Base-by-base conservation (phyloP, 2,888 invertebrate genomes). In the Polydrusus cervinus region DNA sequence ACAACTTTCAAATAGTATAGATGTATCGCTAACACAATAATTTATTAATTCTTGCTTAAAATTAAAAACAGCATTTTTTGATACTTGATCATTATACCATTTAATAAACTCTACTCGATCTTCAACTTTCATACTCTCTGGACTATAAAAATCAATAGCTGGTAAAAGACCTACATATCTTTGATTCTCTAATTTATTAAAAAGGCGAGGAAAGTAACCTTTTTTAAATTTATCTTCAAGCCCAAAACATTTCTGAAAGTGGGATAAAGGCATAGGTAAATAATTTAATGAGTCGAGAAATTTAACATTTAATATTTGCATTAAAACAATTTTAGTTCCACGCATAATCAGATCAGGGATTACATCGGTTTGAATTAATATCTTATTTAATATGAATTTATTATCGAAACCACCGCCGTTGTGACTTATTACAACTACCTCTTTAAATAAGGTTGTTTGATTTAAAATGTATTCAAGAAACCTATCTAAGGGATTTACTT, bases 231-330 rank as follows among this genome's bases (percentile, higher is more conserved):
- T 47, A 49, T 18, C 25, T 57, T 57, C 71, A 77, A 7, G 64
- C 47, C 61, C 75, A 53, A 81, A 79, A 11, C 78, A 81, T 65
- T 57, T 65, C 20, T 16, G 77, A 84, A 86, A 85, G 2, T 40
- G 40, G 2, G 11, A 11, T 40, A 40, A 82, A 75, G 78, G 5
- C 74, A 66, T 25, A 76, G 40, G 40, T 11, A 40, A 40, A 40
- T 40, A 40, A 40, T 40, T 40, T 40, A 40, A 13, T 10, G 40
- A 40, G 9, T 40, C 40, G 9, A 40, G 40, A 40, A 40, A n/a
- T n/a, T n/a, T n/a, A n/a, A n/a, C n/a, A 40, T 40, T 40, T 40
- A 40, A 40, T 30, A 75, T 76, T 76, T 66, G 51, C 40, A 73
- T 43, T 18, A 79, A 43, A 40, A 40, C 10, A 40, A 74, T 40